Percentiles rank a stretch among this genome's conserved stretches.
Conservation (phyloP, 2,797 vertebrate species). For the Oceanodroma leucorhoa region DNA sequence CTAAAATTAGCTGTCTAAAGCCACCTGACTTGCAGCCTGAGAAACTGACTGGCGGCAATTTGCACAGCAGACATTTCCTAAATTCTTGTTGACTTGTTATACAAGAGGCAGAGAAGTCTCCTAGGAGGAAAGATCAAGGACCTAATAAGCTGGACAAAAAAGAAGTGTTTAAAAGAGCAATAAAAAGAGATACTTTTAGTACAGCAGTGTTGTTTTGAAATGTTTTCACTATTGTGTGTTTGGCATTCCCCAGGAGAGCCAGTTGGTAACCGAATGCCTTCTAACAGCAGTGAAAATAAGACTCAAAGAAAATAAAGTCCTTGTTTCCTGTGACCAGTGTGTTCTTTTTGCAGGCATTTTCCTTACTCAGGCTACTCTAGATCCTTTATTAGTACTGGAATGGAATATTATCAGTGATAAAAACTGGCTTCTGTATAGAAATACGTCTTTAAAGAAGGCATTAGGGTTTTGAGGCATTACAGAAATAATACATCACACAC, state of each 20-base stretch:
- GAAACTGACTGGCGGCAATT: neutral
- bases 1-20: neutral
- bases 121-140: neutral
- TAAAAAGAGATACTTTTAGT: neutral
- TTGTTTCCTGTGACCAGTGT: neutral
- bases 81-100: neutral
- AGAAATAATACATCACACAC: neutral
- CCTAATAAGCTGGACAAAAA: neutral
- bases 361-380: neutral
- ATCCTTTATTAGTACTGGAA: neutral
- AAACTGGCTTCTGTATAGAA: neutral
- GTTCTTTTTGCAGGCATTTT: neutral
- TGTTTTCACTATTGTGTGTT: neutral
- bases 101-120: neutral
- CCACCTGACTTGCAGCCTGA: neutral
- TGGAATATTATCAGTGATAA: neutral
- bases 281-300: neutral
- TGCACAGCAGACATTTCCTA: neutral
- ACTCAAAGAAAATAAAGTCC: neutral
- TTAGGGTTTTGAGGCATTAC: neutral
- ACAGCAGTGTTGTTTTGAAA: neutral
- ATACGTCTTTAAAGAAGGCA: neutral
- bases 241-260: neutral
- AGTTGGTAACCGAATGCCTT: neutral
- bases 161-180: neutral